A percentile compares a stretch with the other conserved stretches of the same genome.
phyloP scores from a whole-genome alignment of 1,140 invertebrate species.

The Bombus waltoni region DNA sequence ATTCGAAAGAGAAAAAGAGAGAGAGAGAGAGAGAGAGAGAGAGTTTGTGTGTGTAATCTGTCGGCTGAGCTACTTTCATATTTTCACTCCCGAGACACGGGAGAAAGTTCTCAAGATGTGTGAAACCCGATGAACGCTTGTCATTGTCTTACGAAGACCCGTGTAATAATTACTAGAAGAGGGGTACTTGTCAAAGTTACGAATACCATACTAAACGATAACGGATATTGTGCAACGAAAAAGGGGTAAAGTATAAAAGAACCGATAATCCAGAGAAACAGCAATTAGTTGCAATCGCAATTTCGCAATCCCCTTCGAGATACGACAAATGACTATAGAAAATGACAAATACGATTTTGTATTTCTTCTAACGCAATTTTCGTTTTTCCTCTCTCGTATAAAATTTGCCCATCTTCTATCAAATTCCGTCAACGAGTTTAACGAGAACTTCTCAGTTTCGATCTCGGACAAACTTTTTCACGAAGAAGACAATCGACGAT shows the following conservation, averaged over 20 bases:
- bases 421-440: neutral
- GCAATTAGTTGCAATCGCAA: neutral
- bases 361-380: no score
- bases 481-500: neutral
- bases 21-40: neutral
- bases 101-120: slow-evolving; percentile 81
- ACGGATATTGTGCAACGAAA: slow-evolving; percentile 54
- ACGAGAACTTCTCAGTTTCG: no score
- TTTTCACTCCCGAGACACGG: slow-evolving; percentile 79
- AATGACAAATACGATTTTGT: neutral
- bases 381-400: no score
- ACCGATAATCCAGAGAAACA: neutral
- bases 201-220: neutral
- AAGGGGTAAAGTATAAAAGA: neutral
- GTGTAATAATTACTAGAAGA: slow-evolving; percentile 57
- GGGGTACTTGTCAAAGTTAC: slow-evolving; percentile 7
- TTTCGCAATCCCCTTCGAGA: neutral
- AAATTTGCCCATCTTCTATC: no score
- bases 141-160: slow-evolving; percentile 75
- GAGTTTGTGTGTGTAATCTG: slow-evolving; percentile 59
- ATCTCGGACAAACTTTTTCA: no score
- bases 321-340: neutral
- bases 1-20: neutral
- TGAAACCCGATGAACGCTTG: slow-evolving; percentile 73
- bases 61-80: slow-evolving; percentile 81